These are phyloP conservation scores for Halcyon chelicuti DNA, from an alignment of 2,797 vertebrate genomes.

Conservation along the genomic window DNA sequence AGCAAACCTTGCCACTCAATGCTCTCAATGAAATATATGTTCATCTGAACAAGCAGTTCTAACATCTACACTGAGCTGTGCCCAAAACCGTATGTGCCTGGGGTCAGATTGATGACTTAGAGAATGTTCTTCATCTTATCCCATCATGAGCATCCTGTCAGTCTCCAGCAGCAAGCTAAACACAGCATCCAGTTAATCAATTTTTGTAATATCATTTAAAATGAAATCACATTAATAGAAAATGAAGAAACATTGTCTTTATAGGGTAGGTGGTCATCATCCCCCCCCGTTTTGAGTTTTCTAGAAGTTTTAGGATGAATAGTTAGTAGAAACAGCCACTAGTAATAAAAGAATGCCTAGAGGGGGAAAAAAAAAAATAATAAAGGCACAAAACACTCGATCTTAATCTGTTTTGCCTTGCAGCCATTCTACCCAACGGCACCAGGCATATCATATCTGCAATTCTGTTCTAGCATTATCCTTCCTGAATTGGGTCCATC, in stretches of 20 bases:
- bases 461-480: not conserved
- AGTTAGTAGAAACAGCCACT: not conserved
- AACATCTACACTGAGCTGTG: not conserved
- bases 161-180: not conserved
- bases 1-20: not conserved
- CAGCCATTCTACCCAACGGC: not conserved
- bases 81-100: rapidly evolving
- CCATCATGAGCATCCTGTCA: not conserved
- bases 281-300: not conserved
- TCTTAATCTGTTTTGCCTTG: not conserved
- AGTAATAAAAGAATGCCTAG: not conserved
- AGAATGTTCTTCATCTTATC: not conserved
- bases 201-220: not conserved
- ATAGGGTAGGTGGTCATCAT: not conserved
- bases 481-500: not conserved
- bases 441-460: not conserved
- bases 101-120: not conserved
- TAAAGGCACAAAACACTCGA: not conserved
- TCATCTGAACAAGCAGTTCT: not conserved
- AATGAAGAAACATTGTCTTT: not conserved
- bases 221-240: not conserved
- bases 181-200: not conserved
- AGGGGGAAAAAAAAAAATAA: not conserved
- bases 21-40: not conserved
- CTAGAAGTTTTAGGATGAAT: not conserved